phyloP scores from a whole-genome alignment of 2,888 invertebrate genomes.

The Cerceris rybyensis region DNA sequence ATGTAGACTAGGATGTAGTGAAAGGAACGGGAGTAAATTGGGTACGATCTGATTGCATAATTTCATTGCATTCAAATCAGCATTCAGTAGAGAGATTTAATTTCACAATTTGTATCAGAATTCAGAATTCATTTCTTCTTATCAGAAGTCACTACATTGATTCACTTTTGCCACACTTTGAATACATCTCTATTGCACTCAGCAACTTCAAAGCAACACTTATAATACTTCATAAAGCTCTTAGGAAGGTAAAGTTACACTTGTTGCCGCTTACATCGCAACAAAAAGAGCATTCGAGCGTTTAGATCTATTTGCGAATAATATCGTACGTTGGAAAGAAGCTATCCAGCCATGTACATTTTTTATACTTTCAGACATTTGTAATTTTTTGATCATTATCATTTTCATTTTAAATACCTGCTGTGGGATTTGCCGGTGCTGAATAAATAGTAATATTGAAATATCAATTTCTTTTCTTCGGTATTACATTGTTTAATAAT shows the following conservation, averaged over 20 bases:
- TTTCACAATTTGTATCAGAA: background rate
- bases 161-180: background rate
- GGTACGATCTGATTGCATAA: background rate
- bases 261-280: background rate
- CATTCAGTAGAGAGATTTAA: background rate
- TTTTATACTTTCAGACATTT: no score
- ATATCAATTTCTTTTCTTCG: no score
- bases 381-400: no score
- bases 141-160: no score
- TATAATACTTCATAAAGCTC: conserved; percentile 3
- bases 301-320: background rate
- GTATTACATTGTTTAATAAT: no score
- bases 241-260: conserved; percentile 7
- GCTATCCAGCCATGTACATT: no score
- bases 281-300: background rate
- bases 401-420: no score
- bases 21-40: background rate
- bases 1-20: background rate
- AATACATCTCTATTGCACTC: background rate
- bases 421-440: no score
- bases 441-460: no score
- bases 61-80: background rate
- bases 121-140: no score
- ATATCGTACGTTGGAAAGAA: background rate
- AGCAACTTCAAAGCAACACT: background rate